Evolutionary conservation across 1,140 invertebrate genomes (phyloP).

Genomic region (Drosophila busckii): DNA sequence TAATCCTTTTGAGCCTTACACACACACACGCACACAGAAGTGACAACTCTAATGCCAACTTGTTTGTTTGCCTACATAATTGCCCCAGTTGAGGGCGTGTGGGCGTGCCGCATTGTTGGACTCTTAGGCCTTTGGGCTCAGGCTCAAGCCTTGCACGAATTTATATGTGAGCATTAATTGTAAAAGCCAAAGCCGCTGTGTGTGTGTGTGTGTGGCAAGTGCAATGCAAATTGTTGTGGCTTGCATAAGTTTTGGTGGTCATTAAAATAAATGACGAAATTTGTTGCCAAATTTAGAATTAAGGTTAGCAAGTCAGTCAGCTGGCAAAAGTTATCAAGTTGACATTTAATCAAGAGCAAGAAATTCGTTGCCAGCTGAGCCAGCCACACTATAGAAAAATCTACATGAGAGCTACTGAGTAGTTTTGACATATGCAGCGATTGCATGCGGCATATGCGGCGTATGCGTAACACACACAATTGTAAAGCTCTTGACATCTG

Average conservation of each 20-base stretch:
- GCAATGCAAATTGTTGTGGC: not conserved
- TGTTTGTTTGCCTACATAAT: conserved; percentile 71
- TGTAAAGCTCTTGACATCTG: conserved; percentile 32
- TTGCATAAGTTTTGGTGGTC: conserved; percentile 28
- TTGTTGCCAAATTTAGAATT: conserved; percentile 22
- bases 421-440: no score
- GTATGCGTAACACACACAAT: conserved; percentile 37
- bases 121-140: conserved; percentile 24
- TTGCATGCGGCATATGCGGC: conserved; percentile 55
- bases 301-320: conserved; percentile 48
- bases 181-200: conserved; percentile 34
- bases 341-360: conserved; percentile 50
- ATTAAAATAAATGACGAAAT: conserved; percentile 45
- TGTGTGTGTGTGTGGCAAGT: conserved; percentile 36
- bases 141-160: conserved; percentile 45
- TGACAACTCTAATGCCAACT: conserved; percentile 57
- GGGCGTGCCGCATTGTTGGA: conserved; percentile 26
- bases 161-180: conserved; percentile 54
- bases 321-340: conserved; percentile 56
- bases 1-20: conserved; percentile 64
- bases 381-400: no score
- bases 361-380: not conserved
- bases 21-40: conserved; percentile 33
- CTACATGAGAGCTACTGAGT: no score
- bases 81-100: conserved; percentile 55